Conservation (phyloP, 2,888 invertebrate species). For the Thymelicus acteon region DNA sequence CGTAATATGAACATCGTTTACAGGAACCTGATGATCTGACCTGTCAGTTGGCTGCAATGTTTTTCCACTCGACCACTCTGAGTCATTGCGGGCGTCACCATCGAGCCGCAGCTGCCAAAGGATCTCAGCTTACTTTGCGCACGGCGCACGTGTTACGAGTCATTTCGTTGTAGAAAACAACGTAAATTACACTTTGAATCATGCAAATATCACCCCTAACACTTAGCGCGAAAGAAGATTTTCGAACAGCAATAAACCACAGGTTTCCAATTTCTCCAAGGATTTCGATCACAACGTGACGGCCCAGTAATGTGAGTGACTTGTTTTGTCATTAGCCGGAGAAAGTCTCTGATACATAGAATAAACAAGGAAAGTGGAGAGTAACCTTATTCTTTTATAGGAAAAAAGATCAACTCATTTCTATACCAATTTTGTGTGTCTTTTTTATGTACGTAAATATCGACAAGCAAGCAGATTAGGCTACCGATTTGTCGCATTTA, state of each 20-base stretch:
- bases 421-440: too few relatives aligned
- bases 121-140: constrained; percentile 81
- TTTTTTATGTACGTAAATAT: too few relatives aligned
- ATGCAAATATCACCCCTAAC: constrained; percentile 45
- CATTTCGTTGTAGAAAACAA: constrained; percentile 53
- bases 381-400: too few relatives aligned
- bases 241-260: background rate
- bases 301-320: constrained; percentile 28
- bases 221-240: background rate
- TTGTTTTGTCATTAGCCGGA: constrained; percentile 28
- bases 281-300: constrained; percentile 40
- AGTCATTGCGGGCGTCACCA: constrained; percentile 70
- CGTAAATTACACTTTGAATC: constrained; percentile 49
- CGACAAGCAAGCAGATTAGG: too few relatives aligned
- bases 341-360: constrained; percentile 8
- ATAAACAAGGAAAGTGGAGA: background rate
- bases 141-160: constrained; percentile 68
- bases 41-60: constrained; percentile 21
- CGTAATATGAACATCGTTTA: too few relatives aligned
- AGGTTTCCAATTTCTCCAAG: constrained; percentile 48
- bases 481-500: too few relatives aligned
- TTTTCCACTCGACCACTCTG: constrained; percentile 46
- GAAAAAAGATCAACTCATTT: too few relatives aligned
- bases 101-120: constrained; percentile 79
- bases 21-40: constrained; percentile 30